A percentile compares a stretch with the other conserved stretches of the same genome.
phyloP scores from a whole-genome alignment of 30 jellyfish, hydroid and myxozoan genomes.

The Turritopsis rubra region DNA sequence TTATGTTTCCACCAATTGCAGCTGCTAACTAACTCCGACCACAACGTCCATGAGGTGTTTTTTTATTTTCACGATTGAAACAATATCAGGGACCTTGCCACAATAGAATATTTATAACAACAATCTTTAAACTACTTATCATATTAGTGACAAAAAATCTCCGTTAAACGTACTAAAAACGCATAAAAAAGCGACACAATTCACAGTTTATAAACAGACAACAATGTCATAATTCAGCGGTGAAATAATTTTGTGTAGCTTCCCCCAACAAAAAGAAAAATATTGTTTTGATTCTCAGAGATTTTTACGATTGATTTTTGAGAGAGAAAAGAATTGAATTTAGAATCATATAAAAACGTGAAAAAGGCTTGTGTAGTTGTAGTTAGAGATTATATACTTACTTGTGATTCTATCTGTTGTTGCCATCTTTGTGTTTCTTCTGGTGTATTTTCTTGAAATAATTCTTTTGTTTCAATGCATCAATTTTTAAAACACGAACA shows the following conservation, averaged over 20 bases:
- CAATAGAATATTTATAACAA: not conserved
- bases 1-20: not conserved
- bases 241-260: too few relatives aligned
- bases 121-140: not conserved
- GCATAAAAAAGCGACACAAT: not conserved
- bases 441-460: not conserved
- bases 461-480: not conserved
- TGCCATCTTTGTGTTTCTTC: not conserved
- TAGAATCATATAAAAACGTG: not conserved
- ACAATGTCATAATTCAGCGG: not conserved
- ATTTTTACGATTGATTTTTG: not conserved
- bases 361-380: not conserved
- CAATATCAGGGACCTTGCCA: not conserved
- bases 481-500: not conserved
- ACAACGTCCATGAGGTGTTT: not conserved
- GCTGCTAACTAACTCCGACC: not conserved
- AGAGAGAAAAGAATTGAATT: not conserved
- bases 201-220: not conserved
- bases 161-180: not conserved
- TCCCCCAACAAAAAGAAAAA: too few relatives aligned
- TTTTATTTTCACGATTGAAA: not conserved
- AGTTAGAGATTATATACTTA: not conserved
- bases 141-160: not conserved
- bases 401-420: not conserved
- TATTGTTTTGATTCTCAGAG: not conserved